Conservation (phyloP, 2,113 vertebrate genomes). For the Xiphias gladius region DNA sequence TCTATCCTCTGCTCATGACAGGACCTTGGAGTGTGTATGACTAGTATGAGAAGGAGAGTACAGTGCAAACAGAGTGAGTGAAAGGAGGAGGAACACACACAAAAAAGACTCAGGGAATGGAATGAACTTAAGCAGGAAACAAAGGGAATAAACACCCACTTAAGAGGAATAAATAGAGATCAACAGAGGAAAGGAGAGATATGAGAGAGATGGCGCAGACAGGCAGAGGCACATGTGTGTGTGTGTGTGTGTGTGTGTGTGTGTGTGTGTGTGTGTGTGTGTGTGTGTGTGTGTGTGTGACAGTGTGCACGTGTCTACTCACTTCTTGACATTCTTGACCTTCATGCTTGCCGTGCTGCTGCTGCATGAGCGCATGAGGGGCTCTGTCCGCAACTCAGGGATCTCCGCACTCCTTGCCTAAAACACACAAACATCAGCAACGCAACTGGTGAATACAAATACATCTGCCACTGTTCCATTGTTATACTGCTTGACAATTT, state of each 20-base stretch:
- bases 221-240: constrained; percentile 24
- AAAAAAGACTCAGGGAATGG: constrained; percentile 45
- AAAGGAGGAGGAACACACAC: constrained; percentile 56
- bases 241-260: neutral
- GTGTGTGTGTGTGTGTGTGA: neutral
- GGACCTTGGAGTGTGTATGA: constrained; percentile 31
- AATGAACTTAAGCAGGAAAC: constrained; percentile 29
- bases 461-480: neutral
- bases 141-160: constrained; percentile 30
- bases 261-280: constrained; percentile 11
- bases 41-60: constrained; percentile 23
- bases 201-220: constrained; percentile 27
- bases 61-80: constrained; percentile 37
- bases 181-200: constrained; percentile 24
- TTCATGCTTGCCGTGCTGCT: constrained; percentile 98
- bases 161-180: constrained; percentile 30
- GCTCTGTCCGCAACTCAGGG: constrained; percentile 90
- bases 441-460: constrained; percentile 6
- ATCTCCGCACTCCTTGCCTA: constrained; percentile 98
- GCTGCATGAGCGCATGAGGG: constrained; percentile 90
- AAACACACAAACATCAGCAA: constrained; percentile 23
- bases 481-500: neutral
- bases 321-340: constrained; percentile 98
- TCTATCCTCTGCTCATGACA: constrained; percentile 26
- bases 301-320: no score